Evolutionary conservation across 1,140 invertebrate species (phyloP).

Genomic region (honey bee (Apis mellifera)): Amel_HAv3.1 CM009933.2:7228501-7229000

Average conservation of each 20-base stretch:
- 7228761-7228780: no score
- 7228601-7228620: not conserved
- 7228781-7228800: no score
- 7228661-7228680: no score
- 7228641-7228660: not conserved
- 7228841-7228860: no score
- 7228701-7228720: no score
- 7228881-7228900: not conserved
- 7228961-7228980: constrained; percentile 7
- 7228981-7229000: constrained; percentile 21
- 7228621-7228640: not conserved
- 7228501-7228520: not conserved
- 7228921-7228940: not conserved
- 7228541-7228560: not conserved
- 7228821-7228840: no score
- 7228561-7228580: not conserved
- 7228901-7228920: constrained; percentile 13
- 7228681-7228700: not conserved
- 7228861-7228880: not conserved
- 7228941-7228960: not conserved
- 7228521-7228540: not conserved
- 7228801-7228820: no score
- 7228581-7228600: not conserved
- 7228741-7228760: no score
- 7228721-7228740: no score